Evolutionary conservation across 2,113 vertebrate genomes (phyloP), one percentile per base, ranked within the genome.

Genomic region (Phoenicopterus ruber): DNA sequence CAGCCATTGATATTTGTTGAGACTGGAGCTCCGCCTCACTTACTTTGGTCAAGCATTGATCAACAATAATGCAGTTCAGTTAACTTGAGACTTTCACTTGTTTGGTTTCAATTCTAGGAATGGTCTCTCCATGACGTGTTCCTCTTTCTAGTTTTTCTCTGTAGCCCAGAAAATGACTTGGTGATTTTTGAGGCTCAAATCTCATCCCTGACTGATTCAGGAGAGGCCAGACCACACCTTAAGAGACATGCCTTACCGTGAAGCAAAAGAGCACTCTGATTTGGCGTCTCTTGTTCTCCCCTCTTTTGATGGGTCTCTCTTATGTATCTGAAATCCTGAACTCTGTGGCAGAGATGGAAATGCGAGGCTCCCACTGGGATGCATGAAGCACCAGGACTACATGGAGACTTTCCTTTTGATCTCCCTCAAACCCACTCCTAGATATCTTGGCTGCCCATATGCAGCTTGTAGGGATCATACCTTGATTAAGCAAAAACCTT

Each of bases 401-500:
- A 18, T 16, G 10, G 49, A 84, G 24, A 17, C 17, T 72, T 91
- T 17, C 19, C 22, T 72, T 79, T 71, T 2, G 3, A 10, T 50
- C 24, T 89, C 13, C 12, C 46, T 84, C 20, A 81, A 32, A n/a
- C 12, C 10, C 24, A 40, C 55, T 81, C 17, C 57, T 65, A 31
- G 34, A 9, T 78, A 58, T 29, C 46, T 11, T 61, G 36, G 28
- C 22, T 65, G 44, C 54, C 46, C 47, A 44, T 46, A 40, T 0
- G 1, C 34, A 79, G 42, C 49, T 65, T 17, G 10, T 36, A 47
- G 80, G 44, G 66, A 32, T 59, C 34, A 10, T 70, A 81, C 11
- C 36, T 90, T 36, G 70, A 58, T 85, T 66, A 90, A 82, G 17
- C 28, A 74, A 81, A 87, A 94, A 38, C 50, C n/a, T 85, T 82